Base-by-base conservation (phyloP, 2,888 invertebrate species). In the Agrotis ipsilon region DNA sequence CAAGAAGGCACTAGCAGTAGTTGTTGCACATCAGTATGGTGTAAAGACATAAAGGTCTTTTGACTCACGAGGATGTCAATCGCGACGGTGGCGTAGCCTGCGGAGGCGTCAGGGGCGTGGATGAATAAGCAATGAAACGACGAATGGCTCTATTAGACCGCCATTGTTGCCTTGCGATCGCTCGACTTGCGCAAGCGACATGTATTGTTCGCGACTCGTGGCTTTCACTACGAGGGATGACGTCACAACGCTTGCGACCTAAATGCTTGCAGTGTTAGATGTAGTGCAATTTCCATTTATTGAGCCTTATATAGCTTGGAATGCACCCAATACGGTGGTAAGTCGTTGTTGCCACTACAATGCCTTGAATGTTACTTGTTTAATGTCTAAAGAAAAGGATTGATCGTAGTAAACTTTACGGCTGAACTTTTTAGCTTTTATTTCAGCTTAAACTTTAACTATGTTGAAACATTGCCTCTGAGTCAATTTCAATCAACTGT, bases 71-170 rank as follows among this genome's bases (percentile, higher is more conserved):
- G 93, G 93, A 93, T 92, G 94, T 93, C 91, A 92, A 93, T 94
- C 92, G 92, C 91, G 90, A 87, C 90, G 83, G 90, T 89, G 88
- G 89, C 86, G 88, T 86, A 86, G 89, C 89, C 81, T 86, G 92
- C 91, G 92, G 91, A 93, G 96, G 95, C 93, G 94, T 94, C 91
- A 88, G 90, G 93, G 96, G 96, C 95, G 96, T 95, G 94, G 93
- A 95, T 94, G 95, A 95, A 96, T 96, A 95, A 92, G 94, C 94
- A 96, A 96, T 95, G 95, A 95, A 92, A 92, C 93, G 91, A 91
- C 93, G 94, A 96, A 96, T 95, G 95, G 92, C 96, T 96, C 94
- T 96, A 96, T 96, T 96, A 96, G 92, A 91, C 90, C 89, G 85
- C 94, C 92, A 95, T 96, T 95, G 95, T 95, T 95, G 93, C 90